Evolutionary conservation across 2,797 vertebrate species (phyloP), one percentile per base, ranked within the genome.

Genomic region (Sparus aurata): DNA sequence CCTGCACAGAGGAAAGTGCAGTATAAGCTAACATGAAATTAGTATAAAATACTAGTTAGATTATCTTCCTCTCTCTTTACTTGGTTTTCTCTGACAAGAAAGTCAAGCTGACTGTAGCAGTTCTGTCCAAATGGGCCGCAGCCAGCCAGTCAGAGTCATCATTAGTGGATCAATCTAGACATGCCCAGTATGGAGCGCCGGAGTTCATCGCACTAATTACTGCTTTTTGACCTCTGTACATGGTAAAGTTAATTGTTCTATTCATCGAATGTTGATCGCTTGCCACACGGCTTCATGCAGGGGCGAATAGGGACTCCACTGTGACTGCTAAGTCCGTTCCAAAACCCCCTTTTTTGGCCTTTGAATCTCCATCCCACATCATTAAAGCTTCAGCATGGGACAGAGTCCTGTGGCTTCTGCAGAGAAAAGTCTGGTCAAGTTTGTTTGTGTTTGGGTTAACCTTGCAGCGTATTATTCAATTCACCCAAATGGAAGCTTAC

Each of bases 161-260:
- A 87, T 93, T 90, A 88, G 84, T 47, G 54, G 57, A 83, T 85
- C 76, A 73, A 67, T 79, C 55, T 25, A 62, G 88, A 85, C 89
- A 45, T 60, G 76, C 80, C 68, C 81, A 69, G 72, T 85, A 38
- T 62, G 77, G 65, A 54, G 63, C 63, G 58, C 77, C 22, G 67
- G 74, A 88, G 84, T 89, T 92, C 88, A 83, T 69, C 64, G 10
- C 47, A 2, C 83, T 91, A 89, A 92, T 91, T 92, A 91, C 76
- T 69, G 79, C 79, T 79, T 87, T 90, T 90, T 84, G 86, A 87
- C 84, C 90, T 65, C 55, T 60, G 61, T 73, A 77, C 86, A 84
- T 61, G 79, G 87, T 75, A 11, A 53, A 85, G 69, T 86, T 88
- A 87, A 91, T 90, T 87, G 80, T 87, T 88, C 77, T 61, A 55